These are phyloP conservation scores for Glyptemys insculpta DNA, from an alignment of 2,797 vertebrate genomes.

Conservation along the genomic window DNA sequence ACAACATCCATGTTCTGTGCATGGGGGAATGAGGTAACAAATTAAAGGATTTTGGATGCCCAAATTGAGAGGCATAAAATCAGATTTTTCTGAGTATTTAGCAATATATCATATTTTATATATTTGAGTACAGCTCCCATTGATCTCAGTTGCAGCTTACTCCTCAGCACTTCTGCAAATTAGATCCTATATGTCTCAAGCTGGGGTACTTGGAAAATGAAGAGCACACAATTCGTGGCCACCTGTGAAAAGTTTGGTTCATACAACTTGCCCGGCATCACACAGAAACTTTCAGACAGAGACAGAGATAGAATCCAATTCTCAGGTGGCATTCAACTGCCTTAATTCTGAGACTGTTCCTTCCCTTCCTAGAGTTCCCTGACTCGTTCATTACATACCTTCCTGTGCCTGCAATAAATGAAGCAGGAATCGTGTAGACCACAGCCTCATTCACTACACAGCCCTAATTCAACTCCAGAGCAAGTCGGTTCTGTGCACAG, in stretches of 20 bases:
- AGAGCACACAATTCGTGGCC: neutral
- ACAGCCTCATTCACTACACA: neutral
- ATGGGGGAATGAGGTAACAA: neutral
- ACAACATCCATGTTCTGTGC: neutral
- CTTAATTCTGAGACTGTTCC: neutral
- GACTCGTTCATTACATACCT: neutral
- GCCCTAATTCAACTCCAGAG: neutral
- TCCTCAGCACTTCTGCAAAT: neutral
- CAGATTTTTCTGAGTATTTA: neutral
- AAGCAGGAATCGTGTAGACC: neutral
- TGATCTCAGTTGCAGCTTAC: neutral
- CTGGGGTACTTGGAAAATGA: neutral
- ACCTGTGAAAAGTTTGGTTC: neutral
- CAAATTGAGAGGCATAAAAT: neutral
- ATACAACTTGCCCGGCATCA: neutral
- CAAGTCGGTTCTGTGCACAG: neutral
- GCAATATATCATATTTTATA: neutral
- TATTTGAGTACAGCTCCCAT: neutral
- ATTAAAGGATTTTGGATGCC: neutral
- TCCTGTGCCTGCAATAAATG: neutral
- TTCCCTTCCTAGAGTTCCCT: neutral
- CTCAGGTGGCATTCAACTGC: neutral
- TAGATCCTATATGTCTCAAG: neutral
- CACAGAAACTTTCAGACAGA: neutral
- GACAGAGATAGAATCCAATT: neutral